phyloP scores from a whole-genome alignment of 2,797 vertebrate genomes.

The Sibirionetta formosa region DNA sequence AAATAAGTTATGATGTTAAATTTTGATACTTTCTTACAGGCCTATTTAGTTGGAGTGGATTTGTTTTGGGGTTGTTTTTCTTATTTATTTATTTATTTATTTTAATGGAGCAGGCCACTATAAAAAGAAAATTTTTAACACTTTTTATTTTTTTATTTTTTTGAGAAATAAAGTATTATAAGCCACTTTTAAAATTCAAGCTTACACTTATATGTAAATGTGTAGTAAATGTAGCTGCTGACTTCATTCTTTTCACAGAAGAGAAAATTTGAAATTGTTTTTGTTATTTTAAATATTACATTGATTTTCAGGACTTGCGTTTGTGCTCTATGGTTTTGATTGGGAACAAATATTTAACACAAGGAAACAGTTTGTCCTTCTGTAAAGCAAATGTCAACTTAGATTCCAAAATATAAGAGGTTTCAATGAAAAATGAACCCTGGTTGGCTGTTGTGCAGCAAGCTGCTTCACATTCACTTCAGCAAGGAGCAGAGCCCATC shows the following conservation, averaged over 20 bases:
- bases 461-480: background rate
- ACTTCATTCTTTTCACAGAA: background rate
- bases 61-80: background rate
- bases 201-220: background rate
- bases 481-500: accelerated
- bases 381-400: constrained; percentile 16
- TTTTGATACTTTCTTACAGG: background rate
- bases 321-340: background rate
- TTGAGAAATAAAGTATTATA: background rate
- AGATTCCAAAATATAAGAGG: background rate
- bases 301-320: background rate
- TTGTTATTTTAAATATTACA: background rate
- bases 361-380: constrained; percentile 20
- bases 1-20: background rate
- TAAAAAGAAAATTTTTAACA: background rate
- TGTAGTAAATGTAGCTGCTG: background rate
- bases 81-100: background rate
- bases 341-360: background rate
- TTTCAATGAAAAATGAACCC: background rate
- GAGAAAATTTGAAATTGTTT: background rate
- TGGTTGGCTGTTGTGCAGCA: background rate
- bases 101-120: background rate
- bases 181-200: background rate
- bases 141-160: background rate
- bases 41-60: background rate